phyloP scores from a whole-genome alignment of 2,888 invertebrate genomes.

The Tetanocera ferruginea region DNA sequence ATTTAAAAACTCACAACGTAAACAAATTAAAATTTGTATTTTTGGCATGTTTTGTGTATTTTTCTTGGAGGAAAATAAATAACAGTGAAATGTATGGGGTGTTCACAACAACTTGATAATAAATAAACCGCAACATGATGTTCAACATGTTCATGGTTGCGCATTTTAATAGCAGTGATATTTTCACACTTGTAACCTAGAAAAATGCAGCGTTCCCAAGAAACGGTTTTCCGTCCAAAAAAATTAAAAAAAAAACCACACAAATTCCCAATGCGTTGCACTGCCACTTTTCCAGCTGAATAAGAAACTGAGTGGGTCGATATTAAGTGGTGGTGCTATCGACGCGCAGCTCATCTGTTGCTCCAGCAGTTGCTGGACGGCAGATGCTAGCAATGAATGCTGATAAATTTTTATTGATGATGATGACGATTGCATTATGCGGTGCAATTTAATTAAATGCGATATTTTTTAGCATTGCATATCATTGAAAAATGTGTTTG shows the following conservation, averaged over 20 bases:
- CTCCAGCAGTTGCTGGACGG: background rate
- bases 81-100: no score
- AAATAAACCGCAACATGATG: no score
- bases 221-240: background rate
- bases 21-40: no score
- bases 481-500: background rate
- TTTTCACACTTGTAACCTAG: slow-evolving; percentile 19
- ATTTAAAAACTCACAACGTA: no score
- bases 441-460: slow-evolving; percentile 22
- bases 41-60: background rate
- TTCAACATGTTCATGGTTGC: background rate
- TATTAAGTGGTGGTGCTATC: slow-evolving; percentile 42
- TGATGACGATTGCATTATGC: slow-evolving; percentile 25
- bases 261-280: background rate
- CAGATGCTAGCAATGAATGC: slow-evolving; percentile 3
- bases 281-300: no score
- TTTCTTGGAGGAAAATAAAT: background rate
- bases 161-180: background rate
- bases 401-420: slow-evolving; percentile 21
- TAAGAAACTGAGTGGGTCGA: slow-evolving; percentile 44
- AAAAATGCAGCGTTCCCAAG: background rate
- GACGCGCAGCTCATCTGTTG: background rate
- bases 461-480: background rate
- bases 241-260: background rate
- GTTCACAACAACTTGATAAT: no score